Base-by-base conservation (phyloP, 2,888 invertebrate species). In the Microplitis manilae region DNA sequence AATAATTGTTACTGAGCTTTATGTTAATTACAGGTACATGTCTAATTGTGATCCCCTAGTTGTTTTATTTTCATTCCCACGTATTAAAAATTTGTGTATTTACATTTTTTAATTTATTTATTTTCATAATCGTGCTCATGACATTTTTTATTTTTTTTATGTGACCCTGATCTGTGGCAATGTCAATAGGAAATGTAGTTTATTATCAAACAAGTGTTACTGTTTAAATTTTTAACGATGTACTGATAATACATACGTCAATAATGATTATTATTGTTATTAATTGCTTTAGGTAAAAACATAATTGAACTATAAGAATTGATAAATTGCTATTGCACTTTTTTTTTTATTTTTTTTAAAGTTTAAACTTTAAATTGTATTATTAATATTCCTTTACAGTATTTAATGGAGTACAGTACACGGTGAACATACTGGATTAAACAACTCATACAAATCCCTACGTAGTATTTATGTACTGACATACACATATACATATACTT, bases 1-100 rank as follows among this genome's bases (percentile, higher is more conserved):
- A 50, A 50, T 50, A 50, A 78, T 74, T 83, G 75, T 82, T 79
- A 80, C 79, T 77, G 38, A 65, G 65, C 65, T 75, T 78, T 79
- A 69, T 80, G 80, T 83, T 72, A 74, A 75, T 70, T 79, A 71
- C 74, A 73, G 79, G 77, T 71, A 77, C 67, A 40, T 80, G 69
- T 76, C 59, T 68, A 80, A 50, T 15, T 15, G 64, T 13, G 30
- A 72, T 72, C 65, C 69, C 59, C 67, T 40, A 68, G 72, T 78
- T 20, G 50, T 64, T 73, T 67, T 68, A 68, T 69, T 69, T 69
- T 17, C 6, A 59, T 20, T 2, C 15, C 62, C 20, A 59, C 7
- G 15, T 41, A 39, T 62, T 62, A 13, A 62, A 17, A n/a, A 62
- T 30, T 13, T 67, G 67, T 67, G 7, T 20, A 13, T 67, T 30